Conservation (phyloP, 2,888 invertebrate genomes). For the Eupeodes luniger region DNA sequence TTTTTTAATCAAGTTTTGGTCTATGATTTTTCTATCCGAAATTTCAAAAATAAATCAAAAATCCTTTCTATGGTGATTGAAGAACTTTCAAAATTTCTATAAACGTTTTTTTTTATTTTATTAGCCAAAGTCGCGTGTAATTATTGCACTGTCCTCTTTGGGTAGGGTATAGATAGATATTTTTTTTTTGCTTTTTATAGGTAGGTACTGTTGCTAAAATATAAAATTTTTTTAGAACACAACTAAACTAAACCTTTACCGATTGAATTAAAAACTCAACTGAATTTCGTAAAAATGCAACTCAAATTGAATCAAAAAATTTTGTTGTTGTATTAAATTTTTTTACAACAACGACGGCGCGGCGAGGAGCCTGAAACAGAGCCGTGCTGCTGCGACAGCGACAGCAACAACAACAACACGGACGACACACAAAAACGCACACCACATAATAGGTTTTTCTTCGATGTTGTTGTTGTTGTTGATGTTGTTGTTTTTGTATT, state of each 20-base stretch:
- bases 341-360: constrained; percentile 53
- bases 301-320: constrained; percentile 83
- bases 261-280: constrained; percentile 84
- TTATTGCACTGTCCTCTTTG: constrained; percentile 38
- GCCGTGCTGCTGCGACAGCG: constrained; percentile 12
- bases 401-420: constrained; percentile 14
- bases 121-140: constrained; percentile 26
- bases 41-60: constrained; percentile 1
- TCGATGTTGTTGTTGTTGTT: constrained; percentile 10
- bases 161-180: neutral
- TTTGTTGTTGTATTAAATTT: constrained; percentile 70
- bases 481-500: constrained; percentile 7
- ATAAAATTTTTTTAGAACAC: constrained; percentile 78
- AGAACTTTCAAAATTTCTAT: too few relatives aligned
- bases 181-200: neutral
- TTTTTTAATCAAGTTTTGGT: neutral
- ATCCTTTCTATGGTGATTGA: too few relatives aligned
- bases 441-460: constrained; percentile 72
- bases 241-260: constrained; percentile 82
- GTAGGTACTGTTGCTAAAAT: neutral
- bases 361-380: neutral
- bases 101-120: too few relatives aligned
- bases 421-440: constrained; percentile 73
- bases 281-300: constrained; percentile 83
- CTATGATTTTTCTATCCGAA: constrained; percentile 7